Conservation (phyloP, 2,113 vertebrate species). For the Cyprinodon tularosa region DNA sequence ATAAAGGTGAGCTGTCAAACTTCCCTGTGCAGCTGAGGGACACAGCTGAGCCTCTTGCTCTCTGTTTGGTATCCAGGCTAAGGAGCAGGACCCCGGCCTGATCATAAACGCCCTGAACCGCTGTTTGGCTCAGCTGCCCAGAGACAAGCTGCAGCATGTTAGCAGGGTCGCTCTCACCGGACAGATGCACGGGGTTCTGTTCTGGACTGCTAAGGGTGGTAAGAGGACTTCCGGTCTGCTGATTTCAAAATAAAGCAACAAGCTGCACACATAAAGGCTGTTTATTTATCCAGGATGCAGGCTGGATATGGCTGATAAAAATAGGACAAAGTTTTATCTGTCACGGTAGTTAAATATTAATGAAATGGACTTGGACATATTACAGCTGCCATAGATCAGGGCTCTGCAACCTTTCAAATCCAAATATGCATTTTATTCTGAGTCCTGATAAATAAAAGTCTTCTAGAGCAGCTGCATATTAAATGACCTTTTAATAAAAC, state of each 20-base stretch:
- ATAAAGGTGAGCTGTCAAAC: constrained; percentile 77
- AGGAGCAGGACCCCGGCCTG: constrained; percentile 85
- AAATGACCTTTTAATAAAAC: no score
- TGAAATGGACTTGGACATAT: not conserved
- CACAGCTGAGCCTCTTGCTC: not conserved
- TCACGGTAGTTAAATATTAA: not conserved
- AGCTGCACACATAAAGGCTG: no score
- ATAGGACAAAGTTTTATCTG: not conserved
- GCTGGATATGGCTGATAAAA: not conserved
- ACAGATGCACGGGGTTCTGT: constrained; percentile 96
- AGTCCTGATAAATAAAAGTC: no score
- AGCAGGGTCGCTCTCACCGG: constrained; percentile 86
- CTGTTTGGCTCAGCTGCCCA: constrained; percentile 85
- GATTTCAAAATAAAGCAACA: constrained; percentile 8
- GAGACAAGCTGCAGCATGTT: constrained; percentile 82
- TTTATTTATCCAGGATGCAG: not conserved
- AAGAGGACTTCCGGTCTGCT: constrained; percentile 18
- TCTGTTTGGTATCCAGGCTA: constrained; percentile 72
- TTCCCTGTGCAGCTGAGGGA: not conserved
- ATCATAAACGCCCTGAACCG: constrained; percentile 84
- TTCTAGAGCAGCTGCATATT: no score
- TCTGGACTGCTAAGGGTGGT: constrained; percentile 90
- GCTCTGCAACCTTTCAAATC: no score
- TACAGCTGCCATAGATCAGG: not conserved
- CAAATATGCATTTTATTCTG: no score